phyloP scores from a whole-genome alignment of 1,140 invertebrate genomes.

The Drosophila nebulosa region DNA sequence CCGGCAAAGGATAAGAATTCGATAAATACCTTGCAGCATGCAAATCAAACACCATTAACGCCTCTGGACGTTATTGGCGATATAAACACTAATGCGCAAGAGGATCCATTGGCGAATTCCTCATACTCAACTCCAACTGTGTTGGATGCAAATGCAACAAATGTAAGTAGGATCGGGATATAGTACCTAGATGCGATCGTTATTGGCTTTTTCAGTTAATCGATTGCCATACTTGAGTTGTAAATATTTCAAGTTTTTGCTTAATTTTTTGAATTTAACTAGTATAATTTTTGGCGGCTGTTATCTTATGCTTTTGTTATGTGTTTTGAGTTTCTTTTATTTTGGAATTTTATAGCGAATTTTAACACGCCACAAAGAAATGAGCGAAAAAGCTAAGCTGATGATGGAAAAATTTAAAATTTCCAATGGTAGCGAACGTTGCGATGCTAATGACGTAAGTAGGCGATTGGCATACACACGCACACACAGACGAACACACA shows the following conservation, averaged over 20 bases:
- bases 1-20: slow-evolving; percentile 86
- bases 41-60: slow-evolving; percentile 31
- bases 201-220: background rate
- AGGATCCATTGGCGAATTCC: background rate
- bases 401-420: slow-evolving; percentile 93
- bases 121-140: slow-evolving; percentile 16
- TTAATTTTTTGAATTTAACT: slow-evolving; percentile 5
- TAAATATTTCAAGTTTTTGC: slow-evolving; percentile 30
- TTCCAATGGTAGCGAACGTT: slow-evolving; percentile 83
- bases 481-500: background rate
- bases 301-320: slow-evolving; percentile 35
- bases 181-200: background rate
- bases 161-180: slow-evolving; percentile 56
- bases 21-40: slow-evolving; percentile 57
- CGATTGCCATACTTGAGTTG: slow-evolving; percentile 9
- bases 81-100: background rate
- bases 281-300: slow-evolving; percentile 16
- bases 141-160: slow-evolving; percentile 69
- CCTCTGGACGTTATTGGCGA: slow-evolving; percentile 1
- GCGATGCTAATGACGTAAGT: slow-evolving; percentile 79
- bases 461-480: slow-evolving; percentile 18
- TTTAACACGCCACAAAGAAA: slow-evolving; percentile 89
- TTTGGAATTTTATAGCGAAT: slow-evolving; percentile 70
- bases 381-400: slow-evolving; percentile 94
- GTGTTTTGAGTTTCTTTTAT: slow-evolving; percentile 46